Evolutionary conservation across 1,140 invertebrate genomes (phyloP).

Genomic region (Drosophila nasuta): DNA sequence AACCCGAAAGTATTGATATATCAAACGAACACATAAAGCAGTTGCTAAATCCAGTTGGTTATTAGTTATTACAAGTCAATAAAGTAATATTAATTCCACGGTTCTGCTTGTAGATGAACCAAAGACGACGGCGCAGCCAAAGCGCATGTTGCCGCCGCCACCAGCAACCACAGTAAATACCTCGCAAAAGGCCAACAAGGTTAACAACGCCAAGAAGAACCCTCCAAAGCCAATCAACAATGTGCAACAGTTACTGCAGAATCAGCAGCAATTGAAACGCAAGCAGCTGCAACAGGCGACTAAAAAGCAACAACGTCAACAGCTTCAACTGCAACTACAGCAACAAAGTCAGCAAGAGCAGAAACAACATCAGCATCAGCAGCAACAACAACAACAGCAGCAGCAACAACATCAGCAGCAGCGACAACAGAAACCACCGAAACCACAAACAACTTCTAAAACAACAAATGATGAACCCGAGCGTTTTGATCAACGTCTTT

Average conservation of each 20-base stretch:
- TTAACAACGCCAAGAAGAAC: constrained; percentile 16
- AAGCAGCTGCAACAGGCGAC: constrained; percentile 24
- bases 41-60: constrained; percentile 60
- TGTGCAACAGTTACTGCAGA: constrained; percentile 23
- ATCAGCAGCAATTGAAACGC: constrained; percentile 23
- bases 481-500: constrained; percentile 63
- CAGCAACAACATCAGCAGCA: constrained; percentile 13
- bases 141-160: not conserved
- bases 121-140: not conserved
- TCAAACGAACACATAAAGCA: constrained; percentile 41
- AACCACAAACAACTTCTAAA: constrained; percentile 37
- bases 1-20: constrained; percentile 24
- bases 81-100: not conserved
- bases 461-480: constrained; percentile 53
- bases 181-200: constrained; percentile 14
- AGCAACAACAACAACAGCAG: constrained; percentile 37
- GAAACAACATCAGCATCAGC: constrained; percentile 16
- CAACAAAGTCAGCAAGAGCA: constrained; percentile 29
- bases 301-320: constrained; percentile 30
- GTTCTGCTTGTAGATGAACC: not conserved
- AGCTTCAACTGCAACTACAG: constrained; percentile 16
- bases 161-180: not conserved
- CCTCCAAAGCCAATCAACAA: constrained; percentile 24
- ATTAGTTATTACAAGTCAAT: constrained; percentile 23
- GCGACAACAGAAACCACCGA: constrained; percentile 29